These are phyloP conservation scores for Chiloscyllium plagiosum DNA, from an alignment of 2,113 vertebrate species.

Conservation along the genomic window DNA sequence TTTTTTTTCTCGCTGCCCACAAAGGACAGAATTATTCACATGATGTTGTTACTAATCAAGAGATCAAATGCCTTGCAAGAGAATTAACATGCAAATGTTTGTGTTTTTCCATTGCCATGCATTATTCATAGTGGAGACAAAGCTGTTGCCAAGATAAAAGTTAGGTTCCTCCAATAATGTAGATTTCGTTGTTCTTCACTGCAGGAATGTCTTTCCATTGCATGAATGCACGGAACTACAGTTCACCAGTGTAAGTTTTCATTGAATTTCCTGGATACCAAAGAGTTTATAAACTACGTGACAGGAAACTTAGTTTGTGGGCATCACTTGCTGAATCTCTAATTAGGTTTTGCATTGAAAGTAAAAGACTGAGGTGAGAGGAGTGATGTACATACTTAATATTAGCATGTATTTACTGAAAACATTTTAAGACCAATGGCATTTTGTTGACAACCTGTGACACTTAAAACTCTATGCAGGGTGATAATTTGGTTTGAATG, in stretches of 20 bases:
- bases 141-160: slow-evolving; percentile 92
- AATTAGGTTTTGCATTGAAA: slow-evolving; percentile 1
- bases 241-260: slow-evolving; percentile 49
- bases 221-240: slow-evolving; percentile 52
- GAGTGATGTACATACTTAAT: neutral
- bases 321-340: neutral
- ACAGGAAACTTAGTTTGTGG: neutral
- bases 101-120: slow-evolving; percentile 42
- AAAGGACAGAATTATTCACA: neutral
- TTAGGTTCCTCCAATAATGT: slow-evolving; percentile 71
- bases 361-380: neutral
- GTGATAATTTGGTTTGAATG: neutral
- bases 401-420: neutral
- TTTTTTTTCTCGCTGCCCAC: neutral
- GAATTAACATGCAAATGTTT: slow-evolving; percentile 35
- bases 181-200: slow-evolving; percentile 62
- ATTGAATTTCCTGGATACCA: slow-evolving; percentile 30
- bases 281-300: neutral
- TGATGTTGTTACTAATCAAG: slow-evolving; percentile 16
- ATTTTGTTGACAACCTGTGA: neutral
- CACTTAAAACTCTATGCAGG: neutral
- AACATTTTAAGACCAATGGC: neutral
- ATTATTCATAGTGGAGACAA: slow-evolving; percentile 77
- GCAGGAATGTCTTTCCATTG: slow-evolving; percentile 61
- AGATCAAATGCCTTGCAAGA: neutral